Evolutionary conservation across 2,113 vertebrate species (phyloP).

Genomic region (Cavia porcellus): DNA sequence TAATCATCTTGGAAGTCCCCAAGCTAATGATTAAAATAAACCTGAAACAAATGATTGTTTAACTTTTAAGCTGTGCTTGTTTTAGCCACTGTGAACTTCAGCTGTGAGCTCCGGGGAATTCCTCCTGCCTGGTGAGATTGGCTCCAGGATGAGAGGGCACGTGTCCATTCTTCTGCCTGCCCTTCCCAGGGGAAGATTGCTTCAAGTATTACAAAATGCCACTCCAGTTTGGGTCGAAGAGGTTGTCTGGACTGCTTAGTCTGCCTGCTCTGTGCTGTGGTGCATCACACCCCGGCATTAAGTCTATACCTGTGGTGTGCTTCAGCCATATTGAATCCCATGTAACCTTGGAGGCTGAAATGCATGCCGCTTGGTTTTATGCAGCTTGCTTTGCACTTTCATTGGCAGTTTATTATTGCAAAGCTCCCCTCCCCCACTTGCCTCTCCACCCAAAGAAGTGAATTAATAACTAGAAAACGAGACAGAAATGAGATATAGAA

Average conservation of each 20-base stretch:
- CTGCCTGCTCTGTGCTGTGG: neutral
- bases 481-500: conserved; percentile 91
- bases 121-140: conserved; percentile 49
- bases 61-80: conserved; percentile 81
- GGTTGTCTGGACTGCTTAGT: conserved; percentile 7
- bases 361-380: neutral
- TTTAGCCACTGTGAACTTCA: conserved; percentile 71
- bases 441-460: conserved; percentile 81
- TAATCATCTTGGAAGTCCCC: conserved; percentile 82
- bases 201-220: conserved; percentile 69
- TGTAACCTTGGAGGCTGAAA: conserved; percentile 78
- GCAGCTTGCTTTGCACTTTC: conserved; percentile 82
- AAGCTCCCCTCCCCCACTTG: conserved; percentile 72
- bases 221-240: conserved; percentile 6
- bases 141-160: neutral
- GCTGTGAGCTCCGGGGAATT: conserved; percentile 33
- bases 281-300: neutral
- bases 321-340: conserved; percentile 84
- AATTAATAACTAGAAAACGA: conserved; percentile 87
- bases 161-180: conserved; percentile 59
- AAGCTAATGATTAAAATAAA: conserved; percentile 79
- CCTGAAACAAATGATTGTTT: conserved; percentile 82
- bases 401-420: conserved; percentile 83
- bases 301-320: neutral
- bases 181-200: conserved; percentile 58